Percentiles rank a stretch among this genome's conserved stretches.
Conservation (phyloP, 2,888 invertebrate species). For the Acrobeloides nanus region DNA sequence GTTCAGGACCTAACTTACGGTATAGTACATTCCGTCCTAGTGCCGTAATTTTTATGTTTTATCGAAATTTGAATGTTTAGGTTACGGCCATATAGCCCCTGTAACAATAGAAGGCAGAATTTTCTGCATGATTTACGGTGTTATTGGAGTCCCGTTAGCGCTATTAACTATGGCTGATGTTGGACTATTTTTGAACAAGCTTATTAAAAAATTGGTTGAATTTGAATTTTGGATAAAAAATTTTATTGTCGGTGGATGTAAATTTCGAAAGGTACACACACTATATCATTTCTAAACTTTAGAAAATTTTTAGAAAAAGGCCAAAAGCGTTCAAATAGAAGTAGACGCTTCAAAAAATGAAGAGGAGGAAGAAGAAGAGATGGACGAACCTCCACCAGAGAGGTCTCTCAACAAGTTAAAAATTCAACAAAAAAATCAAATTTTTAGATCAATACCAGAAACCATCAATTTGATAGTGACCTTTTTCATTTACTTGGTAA, state of each 20-base stretch:
- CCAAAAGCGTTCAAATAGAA: too few species aligned
- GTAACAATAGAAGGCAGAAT: conserved; percentile 38
- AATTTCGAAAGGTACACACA: background rate
- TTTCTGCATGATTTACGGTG: conserved; percentile 44
- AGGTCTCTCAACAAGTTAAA: background rate
- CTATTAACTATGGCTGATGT: conserved; percentile 48
- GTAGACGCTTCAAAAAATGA: background rate
- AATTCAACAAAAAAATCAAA: conserved; percentile 7
- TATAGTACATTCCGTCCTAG: too few species aligned
- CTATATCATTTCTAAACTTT: conserved; percentile 2
- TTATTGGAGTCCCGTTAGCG: conserved; percentile 48
- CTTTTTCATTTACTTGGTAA: conserved; percentile 37
- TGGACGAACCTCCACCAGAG: background rate
- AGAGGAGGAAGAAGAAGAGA: conserved; percentile 5
- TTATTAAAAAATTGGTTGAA: conserved; percentile 17
- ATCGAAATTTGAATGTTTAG: conserved; percentile 13
- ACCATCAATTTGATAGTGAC: conserved; percentile 33
- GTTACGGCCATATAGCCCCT: conserved; percentile 49
- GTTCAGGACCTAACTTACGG: too few species aligned
- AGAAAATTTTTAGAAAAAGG: conserved; percentile 3
- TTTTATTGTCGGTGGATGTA: background rate
- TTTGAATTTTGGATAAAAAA: background rate
- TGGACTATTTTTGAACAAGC: conserved; percentile 41
- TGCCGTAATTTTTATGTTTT: too few species aligned
- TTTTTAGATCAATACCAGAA: conserved; percentile 27